phyloP scores from a whole-genome alignment of 2,888 invertebrate genomes.

The Eristalis intricaria region DNA sequence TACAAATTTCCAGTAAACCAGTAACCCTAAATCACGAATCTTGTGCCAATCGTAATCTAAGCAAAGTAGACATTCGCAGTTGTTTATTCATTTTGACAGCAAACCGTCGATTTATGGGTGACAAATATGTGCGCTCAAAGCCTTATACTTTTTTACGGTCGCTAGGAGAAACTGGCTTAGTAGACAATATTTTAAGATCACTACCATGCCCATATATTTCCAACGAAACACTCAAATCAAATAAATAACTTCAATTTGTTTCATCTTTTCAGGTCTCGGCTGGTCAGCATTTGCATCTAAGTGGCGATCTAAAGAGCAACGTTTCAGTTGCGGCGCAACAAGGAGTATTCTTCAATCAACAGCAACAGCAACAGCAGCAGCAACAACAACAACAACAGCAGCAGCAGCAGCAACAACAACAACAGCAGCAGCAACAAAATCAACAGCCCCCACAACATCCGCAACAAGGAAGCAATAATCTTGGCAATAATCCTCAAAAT shows the following conservation, averaged over 20 bases:
- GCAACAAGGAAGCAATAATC: conserved; percentile 80
- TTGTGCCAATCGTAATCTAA: too few species aligned
- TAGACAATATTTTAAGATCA: too few species aligned
- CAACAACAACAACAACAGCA: conserved; percentile 80
- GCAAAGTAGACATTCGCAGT: too few species aligned
- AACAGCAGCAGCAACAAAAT: conserved; percentile 74
- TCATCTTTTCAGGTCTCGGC: conserved; percentile 87
- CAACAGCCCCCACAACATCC: conserved; percentile 75
- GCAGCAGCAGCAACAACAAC: conserved; percentile 75
- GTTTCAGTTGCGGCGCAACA: conserved; percentile 93
- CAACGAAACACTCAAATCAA: not conserved
- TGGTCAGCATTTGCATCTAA: conserved; percentile 92
- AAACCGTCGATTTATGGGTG: too few species aligned
- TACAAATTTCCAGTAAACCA: too few species aligned
- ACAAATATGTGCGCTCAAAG: too few species aligned
- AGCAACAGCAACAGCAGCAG: conserved; percentile 80
- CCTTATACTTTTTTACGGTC: too few species aligned
- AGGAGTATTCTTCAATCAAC: conserved; percentile 88
- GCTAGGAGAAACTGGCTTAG: too few species aligned
- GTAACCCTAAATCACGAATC: too few species aligned
- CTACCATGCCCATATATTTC: too few species aligned
- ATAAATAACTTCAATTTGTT: not conserved
- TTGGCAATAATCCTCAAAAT: conserved; percentile 73
- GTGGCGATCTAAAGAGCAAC: conserved; percentile 87
- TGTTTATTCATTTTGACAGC: too few species aligned